Evolutionary conservation across 2,113 vertebrate species (phyloP).

Genomic region (Saguinus imperator): DNA sequence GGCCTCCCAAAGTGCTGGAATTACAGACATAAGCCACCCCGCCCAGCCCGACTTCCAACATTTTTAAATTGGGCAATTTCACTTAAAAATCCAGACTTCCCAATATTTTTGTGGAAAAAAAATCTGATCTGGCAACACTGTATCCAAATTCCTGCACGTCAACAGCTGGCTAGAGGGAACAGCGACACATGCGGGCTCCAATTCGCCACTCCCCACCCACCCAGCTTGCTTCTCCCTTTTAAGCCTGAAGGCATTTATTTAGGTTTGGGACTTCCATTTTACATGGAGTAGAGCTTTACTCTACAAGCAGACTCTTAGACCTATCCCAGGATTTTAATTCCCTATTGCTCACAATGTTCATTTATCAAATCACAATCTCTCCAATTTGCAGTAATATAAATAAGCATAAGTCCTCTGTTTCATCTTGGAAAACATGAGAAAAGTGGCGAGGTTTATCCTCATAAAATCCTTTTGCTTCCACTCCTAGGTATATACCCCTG

Average conservation of each 20-base stretch:
- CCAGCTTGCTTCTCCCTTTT: slow-evolving; percentile 14
- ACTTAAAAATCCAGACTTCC: slow-evolving; percentile 50
- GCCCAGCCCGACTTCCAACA: not conserved
- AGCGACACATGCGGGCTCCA: not conserved
- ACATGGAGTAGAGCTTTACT: not conserved
- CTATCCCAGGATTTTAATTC: not conserved
- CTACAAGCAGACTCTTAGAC: not conserved
- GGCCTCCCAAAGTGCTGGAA: too few relatives aligned
- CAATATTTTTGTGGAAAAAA: slow-evolving; percentile 34
- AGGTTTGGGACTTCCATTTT: not conserved
- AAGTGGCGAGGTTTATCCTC: slow-evolving; percentile 13
- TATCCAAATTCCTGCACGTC: slow-evolving; percentile 52
- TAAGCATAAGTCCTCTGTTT: not conserved
- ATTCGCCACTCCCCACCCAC: slow-evolving; percentile 9
- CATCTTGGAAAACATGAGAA: not conserved
- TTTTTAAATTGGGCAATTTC: slow-evolving; percentile 49
- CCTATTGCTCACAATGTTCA: not conserved
- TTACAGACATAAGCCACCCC: too few relatives aligned
- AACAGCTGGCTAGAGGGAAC: slow-evolving; percentile 50
- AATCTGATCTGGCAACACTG: slow-evolving; percentile 34
- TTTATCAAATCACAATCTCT: not conserved
- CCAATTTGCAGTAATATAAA: slow-evolving; percentile 12
- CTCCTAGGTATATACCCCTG: not conserved
- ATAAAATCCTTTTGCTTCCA: slow-evolving; percentile 14
- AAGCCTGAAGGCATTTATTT: slow-evolving; percentile 1